Evolutionary conservation across 2,113 vertebrate genomes (phyloP), one percentile per base, ranked within the genome.

Genomic region (Odontophorus gujanensis): DNA sequence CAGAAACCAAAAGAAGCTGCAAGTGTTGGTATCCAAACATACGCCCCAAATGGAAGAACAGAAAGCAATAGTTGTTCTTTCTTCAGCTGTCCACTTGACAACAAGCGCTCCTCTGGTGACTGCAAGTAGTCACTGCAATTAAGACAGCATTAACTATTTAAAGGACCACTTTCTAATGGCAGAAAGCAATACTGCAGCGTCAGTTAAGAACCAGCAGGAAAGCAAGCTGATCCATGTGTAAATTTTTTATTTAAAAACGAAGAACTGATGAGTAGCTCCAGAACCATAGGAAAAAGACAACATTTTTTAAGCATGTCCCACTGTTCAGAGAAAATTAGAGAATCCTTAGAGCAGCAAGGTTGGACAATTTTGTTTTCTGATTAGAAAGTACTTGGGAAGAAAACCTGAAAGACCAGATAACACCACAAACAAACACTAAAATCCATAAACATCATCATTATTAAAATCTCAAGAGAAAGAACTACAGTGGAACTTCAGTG

Each of bases 81-180:
- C 73, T 36, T 72, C 32, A 88, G 66, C 24, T 4, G 7, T 68
- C 26, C n/a, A 9, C n/a, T 63, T 11, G 1, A 6, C 28, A 21
- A 45, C 20, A 75, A 65, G 57, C 53, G 21, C 19, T 68, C 58
- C 24, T 16, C 18, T 53, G 53, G 53, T 74, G 40, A 91, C 45
- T 50, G 50, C 32, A 61, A 69, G 40, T 43, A 75, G 58, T 21
- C 16, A 14, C 0, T 53, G 58, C 48, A 90, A 76, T 84, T 87
- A 92, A 79, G 62, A n/a, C 21, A 84, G 24, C 75, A 87, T 81
- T 91, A 93, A 87, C 74, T 89, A 89, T 85, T 81, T 89, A 94
- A 92, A 73, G 74, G 30, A 73, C 48, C 79, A 58, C 61, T 69
- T 81, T 79, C 71, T 79, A 87, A 78, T 13, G 43, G 81, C 45